Evolutionary conservation across 1,140 invertebrate genomes (phyloP).

Genomic region (Matsumurasca onukii): DNA sequence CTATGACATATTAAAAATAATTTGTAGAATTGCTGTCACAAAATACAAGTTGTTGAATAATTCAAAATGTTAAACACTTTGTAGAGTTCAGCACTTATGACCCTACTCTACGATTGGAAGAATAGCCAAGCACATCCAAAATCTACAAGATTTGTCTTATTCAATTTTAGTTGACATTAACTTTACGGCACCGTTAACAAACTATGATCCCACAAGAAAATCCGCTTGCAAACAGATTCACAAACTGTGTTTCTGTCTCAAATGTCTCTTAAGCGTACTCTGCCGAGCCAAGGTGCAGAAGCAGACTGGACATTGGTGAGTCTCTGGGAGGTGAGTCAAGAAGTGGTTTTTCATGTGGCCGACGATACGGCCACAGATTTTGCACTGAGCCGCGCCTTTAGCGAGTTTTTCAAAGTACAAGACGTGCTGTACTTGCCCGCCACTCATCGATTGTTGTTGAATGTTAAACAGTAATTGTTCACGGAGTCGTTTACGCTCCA

Average conservation of each 20-base stretch:
- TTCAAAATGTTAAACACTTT: too few relatives aligned
- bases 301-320: slow-evolving; percentile 36
- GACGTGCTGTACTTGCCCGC: slow-evolving; percentile 14
- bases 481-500: background rate
- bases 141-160: too few relatives aligned
- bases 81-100: too few relatives aligned
- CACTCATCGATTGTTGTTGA: slow-evolving; percentile 14
- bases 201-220: too few relatives aligned
- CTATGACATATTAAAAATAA: too few relatives aligned
- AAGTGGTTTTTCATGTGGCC: slow-evolving; percentile 36
- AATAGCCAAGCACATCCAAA: too few relatives aligned
- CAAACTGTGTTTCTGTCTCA: slow-evolving; percentile 18
- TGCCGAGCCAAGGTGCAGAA: slow-evolving; percentile 32
- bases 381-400: slow-evolving; percentile 29
- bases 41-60: too few relatives aligned
- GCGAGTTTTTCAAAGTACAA: slow-evolving; percentile 31
- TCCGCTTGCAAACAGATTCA: background rate
- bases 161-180: too few relatives aligned
- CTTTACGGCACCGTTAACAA: too few relatives aligned
- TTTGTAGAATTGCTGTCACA: too few relatives aligned
- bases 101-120: too few relatives aligned
- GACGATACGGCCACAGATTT: slow-evolving; percentile 34
- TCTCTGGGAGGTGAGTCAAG: slow-evolving; percentile 33
- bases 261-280: slow-evolving; percentile 23
- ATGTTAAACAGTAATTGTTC: background rate